Conservation (phyloP, 2,888 invertebrate species). For the Hyposoter didymator region DNA sequence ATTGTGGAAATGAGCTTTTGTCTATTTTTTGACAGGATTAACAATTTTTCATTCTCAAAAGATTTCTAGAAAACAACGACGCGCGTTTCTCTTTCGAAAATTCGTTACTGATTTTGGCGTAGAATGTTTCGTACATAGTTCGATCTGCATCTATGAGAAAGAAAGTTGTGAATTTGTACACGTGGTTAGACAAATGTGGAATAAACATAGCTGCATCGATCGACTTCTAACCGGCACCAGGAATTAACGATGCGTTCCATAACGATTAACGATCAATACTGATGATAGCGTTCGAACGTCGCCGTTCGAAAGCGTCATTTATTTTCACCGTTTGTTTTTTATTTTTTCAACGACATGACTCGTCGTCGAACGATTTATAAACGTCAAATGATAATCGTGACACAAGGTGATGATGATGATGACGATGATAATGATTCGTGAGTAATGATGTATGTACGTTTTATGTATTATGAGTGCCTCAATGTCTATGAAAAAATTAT, state of each 20-base stretch:
- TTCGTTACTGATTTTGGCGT: constrained; percentile 5
- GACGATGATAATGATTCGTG: constrained; percentile 35
- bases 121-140: background rate
- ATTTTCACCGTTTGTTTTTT: constrained; percentile 11
- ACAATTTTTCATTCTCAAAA: background rate
- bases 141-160: background rate
- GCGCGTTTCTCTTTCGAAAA: background rate
- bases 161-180: constrained; percentile 28
- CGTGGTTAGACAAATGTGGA: constrained; percentile 43
- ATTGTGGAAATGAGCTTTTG: background rate
- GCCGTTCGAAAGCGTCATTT: background rate
- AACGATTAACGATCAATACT: constrained; percentile 70
- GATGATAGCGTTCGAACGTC: constrained; percentile 33
- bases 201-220: constrained; percentile 53
- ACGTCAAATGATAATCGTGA: constrained; percentile 21
- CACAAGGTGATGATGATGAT: constrained; percentile 32
- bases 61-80: background rate
- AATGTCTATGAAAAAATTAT: constrained; percentile 21
- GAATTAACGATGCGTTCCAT: constrained; percentile 81
- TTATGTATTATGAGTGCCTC: constrained; percentile 52
- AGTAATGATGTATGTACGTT: constrained; percentile 54
- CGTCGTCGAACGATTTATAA: constrained; percentile 41
- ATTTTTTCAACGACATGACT: constrained; percentile 21
- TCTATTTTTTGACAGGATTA: background rate
- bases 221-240: constrained; percentile 76